A percentile compares a stretch with the other conserved stretches of the same genome.
Evolutionary conservation across 2,888 invertebrate genomes (phyloP).

Genomic region (Peribatodes rhomboidaria): DNA sequence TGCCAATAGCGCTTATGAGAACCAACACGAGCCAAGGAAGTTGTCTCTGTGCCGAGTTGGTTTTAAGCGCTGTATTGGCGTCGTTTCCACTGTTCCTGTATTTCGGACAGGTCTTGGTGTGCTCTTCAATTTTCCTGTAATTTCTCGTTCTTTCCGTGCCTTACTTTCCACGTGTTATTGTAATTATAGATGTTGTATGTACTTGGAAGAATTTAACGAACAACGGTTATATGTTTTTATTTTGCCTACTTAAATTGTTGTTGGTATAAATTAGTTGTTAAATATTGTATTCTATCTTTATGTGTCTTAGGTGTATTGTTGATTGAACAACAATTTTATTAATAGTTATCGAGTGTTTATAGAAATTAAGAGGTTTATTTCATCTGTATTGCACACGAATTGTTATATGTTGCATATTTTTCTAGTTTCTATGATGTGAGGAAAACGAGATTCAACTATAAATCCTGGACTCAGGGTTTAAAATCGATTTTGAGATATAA

Average conservation of each 20-base stretch:
- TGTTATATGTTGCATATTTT: constrained; percentile 3
- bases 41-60: too few species aligned
- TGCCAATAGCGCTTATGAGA: too few species aligned
- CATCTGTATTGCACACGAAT: constrained; percentile 16
- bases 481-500: not conserved
- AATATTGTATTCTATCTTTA: constrained; percentile 15
- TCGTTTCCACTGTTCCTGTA: too few species aligned
- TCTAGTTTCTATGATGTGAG: not conserved
- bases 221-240: constrained; percentile 20
- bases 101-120: too few species aligned
- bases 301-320: constrained; percentile 36
- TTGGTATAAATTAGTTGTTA: constrained; percentile 35
- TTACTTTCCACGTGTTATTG: constrained; percentile 33
- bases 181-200: constrained; percentile 30
- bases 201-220: constrained; percentile 30
- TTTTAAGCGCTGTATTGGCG: too few species aligned
- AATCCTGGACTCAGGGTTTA: not conserved
- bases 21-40: too few species aligned
- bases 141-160: constrained; percentile 30
- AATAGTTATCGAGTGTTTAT: constrained; percentile 38
- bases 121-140: constrained; percentile 12
- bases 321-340: constrained; percentile 40
- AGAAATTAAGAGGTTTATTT: constrained; percentile 40
- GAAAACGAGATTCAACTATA: not conserved
- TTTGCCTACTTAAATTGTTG: constrained; percentile 33